A percentile compares a stretch with the other conserved stretches of the same genome.
These are phyloP conservation scores for Campoletis raptor DNA, from an alignment of 2,888 invertebrate genomes.

Conservation along the genomic window DNA sequence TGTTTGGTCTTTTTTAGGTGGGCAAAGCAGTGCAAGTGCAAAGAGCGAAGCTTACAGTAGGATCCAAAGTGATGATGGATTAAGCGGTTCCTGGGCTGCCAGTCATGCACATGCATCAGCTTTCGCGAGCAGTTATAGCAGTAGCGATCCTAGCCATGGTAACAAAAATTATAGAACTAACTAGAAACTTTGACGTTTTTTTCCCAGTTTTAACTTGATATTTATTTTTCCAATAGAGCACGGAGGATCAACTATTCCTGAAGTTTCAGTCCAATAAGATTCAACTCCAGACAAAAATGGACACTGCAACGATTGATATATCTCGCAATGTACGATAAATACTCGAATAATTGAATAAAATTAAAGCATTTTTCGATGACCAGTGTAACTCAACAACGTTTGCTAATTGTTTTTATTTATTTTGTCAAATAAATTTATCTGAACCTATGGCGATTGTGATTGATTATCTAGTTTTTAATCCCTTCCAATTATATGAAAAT, in stretches of 20 bases:
- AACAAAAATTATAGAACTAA: neutral
- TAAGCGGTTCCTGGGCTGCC: constrained; percentile 54
- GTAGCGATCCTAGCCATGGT: constrained; percentile 38
- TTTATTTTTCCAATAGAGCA: constrained; percentile 19
- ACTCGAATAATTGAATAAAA: constrained; percentile 6
- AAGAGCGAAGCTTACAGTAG: constrained; percentile 54
- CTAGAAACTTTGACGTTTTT: neutral
- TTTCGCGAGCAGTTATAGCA: constrained; percentile 54
- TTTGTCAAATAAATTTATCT: constrained; percentile 15
- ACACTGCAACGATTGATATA: neutral
- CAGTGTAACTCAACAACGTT: constrained; percentile 12
- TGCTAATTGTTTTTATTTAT: constrained; percentile 20
- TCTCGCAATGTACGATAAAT: constrained; percentile 1
- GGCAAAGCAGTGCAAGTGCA: constrained; percentile 52
- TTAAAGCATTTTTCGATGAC: constrained; percentile 1
- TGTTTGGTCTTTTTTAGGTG: neutral
- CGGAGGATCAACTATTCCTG: constrained; percentile 1
- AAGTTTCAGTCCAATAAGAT: constrained; percentile 27
- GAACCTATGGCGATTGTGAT: neutral
- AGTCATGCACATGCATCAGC: constrained; percentile 60
- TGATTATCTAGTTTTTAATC: neutral
- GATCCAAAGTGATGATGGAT: neutral
- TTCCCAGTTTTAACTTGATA: neutral
- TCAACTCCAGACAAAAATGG: neutral
- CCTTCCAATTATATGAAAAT: neutral